Percentiles rank a stretch among this genome's conserved stretches.
phyloP scores from a whole-genome alignment of 2,797 vertebrate genomes.

The Coregonus sp. region DNA sequence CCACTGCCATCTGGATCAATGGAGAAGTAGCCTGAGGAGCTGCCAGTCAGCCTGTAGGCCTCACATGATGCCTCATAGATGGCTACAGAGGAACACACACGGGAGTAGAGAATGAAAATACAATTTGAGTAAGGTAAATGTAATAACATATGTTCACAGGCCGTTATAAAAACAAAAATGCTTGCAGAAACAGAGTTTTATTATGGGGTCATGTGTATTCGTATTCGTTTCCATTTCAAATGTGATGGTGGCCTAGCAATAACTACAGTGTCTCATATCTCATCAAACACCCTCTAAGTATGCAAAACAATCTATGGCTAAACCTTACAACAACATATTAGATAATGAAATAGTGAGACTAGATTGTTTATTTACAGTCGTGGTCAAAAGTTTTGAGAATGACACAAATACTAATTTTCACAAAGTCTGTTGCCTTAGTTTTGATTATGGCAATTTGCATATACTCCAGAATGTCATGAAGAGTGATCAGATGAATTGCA shows the following conservation, averaged over 20 bases:
- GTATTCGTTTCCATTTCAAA: not conserved
- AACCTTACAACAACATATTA: not conserved
- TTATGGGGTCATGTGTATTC: too few relatives aligned
- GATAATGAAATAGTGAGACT: not conserved
- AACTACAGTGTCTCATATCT: not conserved
- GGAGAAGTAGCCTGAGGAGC: slow-evolving; percentile 79
- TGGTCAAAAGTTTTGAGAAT: too few relatives aligned
- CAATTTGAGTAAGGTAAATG: not conserved
- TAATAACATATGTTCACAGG: not conserved
- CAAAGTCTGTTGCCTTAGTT: too few relatives aligned
- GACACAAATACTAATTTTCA: too few relatives aligned
- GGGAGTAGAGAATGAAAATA: not conserved
- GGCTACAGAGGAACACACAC: slow-evolving; percentile 57
- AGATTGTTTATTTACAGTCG: not conserved
- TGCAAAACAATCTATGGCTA: not conserved
- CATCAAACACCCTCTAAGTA: too few relatives aligned
- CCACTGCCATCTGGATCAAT: slow-evolving; percentile 83
- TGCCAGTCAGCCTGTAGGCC: slow-evolving; percentile 79
- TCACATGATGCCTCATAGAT: slow-evolving; percentile 82
- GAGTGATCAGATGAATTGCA: too few relatives aligned
- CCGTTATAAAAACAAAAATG: not conserved
- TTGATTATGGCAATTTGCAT: too few relatives aligned
- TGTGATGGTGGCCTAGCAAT: not conserved
- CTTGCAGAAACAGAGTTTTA: not conserved
- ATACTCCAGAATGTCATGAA: too few relatives aligned